These are phyloP conservation scores for Synanceia verrucosa DNA, from an alignment of 2,797 vertebrate genomes.

Conservation along the genomic window DNA sequence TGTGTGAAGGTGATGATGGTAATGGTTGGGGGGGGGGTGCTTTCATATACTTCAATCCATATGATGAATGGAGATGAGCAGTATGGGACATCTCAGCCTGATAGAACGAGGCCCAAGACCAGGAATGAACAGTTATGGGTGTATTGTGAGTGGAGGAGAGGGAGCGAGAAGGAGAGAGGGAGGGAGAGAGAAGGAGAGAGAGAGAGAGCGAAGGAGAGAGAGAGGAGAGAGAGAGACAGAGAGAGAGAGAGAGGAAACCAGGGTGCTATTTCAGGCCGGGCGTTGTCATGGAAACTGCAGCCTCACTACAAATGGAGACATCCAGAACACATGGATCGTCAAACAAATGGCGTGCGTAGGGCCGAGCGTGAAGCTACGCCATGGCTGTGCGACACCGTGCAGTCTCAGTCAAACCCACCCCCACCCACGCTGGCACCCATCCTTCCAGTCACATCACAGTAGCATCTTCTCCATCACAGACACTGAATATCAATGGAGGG, in stretches of 20 bases:
- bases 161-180: constrained; percentile 12
- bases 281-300: constrained; percentile 88
- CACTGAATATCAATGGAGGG: constrained; percentile 70
- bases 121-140: constrained; percentile 69
- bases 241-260: constrained; percentile 35
- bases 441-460: constrained; percentile 46
- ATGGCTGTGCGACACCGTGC: constrained; percentile 55
- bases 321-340: constrained; percentile 81
- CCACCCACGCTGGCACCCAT: constrained; percentile 34
- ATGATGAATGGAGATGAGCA: constrained; percentile 66
- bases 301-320: constrained; percentile 86
- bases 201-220: constrained; percentile 11
- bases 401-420: constrained; percentile 45
- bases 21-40: background rate
- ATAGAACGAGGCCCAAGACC: constrained; percentile 62
- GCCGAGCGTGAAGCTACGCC: constrained; percentile 62
- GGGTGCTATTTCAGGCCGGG: constrained; percentile 83
- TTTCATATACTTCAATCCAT: constrained; percentile 50
- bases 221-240: constrained; percentile 12
- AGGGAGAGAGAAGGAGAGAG: constrained; percentile 26
- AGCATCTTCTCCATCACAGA: constrained; percentile 52
- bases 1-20: constrained; percentile 2
- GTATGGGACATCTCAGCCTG: constrained; percentile 59
- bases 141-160: constrained; percentile 43
- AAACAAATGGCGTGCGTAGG: constrained; percentile 74